A percentile compares a stretch with the other conserved stretches of the same genome.
Conservation (phyloP, 2,113 vertebrate species). For the Nanorana parkeri region DNA sequence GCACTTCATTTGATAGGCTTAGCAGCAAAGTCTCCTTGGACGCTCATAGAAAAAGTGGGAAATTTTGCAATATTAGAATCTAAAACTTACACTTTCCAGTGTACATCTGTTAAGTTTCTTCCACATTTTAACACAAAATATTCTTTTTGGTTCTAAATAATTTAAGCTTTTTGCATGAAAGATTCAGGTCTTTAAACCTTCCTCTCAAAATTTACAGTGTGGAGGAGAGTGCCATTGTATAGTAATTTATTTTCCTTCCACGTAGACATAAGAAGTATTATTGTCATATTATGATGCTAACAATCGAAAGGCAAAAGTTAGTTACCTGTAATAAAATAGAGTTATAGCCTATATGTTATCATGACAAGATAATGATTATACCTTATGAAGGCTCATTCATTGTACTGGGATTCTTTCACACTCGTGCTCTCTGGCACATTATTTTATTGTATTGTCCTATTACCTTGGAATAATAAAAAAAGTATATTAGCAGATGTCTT, state of each 20-base stretch:
- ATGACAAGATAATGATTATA: constrained; percentile 54
- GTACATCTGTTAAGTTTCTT: too few relatives aligned
- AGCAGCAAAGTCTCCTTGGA: too few relatives aligned
- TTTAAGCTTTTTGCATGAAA: constrained; percentile 1
- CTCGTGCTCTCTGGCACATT: constrained; percentile 23
- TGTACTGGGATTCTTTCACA: constrained; percentile 31
- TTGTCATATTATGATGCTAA: constrained; percentile 28
- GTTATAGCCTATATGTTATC: constrained; percentile 41
- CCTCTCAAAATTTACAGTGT: neutral
- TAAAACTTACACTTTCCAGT: too few relatives aligned
- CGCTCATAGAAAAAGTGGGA: too few relatives aligned
- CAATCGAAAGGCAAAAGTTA: constrained; percentile 34
- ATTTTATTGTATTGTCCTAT: constrained; percentile 54
- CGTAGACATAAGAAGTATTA: neutral
- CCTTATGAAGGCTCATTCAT: constrained; percentile 36
- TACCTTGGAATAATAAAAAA: constrained; percentile 49
- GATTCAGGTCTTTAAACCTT: neutral
- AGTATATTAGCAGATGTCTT: constrained; percentile 56
- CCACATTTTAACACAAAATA: too few relatives aligned
- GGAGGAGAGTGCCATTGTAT: neutral
- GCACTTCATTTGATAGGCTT: too few relatives aligned
- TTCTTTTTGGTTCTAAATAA: too few relatives aligned
- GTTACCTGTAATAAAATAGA: constrained; percentile 43
- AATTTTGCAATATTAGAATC: too few relatives aligned
- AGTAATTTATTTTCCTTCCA: constrained; percentile 34